Evolutionary conservation across 2,888 invertebrate species (phyloP).

Genomic region (Pristionchus entomophagus): DNA sequence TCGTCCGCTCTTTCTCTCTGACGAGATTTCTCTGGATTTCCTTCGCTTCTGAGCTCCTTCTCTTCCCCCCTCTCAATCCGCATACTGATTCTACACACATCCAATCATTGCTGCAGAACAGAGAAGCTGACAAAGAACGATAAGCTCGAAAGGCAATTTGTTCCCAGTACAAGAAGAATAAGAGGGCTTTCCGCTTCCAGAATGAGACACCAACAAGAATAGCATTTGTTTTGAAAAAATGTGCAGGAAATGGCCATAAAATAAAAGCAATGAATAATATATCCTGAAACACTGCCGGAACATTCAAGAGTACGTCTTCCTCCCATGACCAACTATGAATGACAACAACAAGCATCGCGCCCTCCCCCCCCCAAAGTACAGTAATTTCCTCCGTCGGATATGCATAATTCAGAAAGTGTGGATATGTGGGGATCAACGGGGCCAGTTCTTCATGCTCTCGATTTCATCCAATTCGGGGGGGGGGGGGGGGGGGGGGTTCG

Average conservation of each 20-base stretch:
- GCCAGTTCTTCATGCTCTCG: too few species aligned
- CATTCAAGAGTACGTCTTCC: neutral
- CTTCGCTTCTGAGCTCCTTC: neutral
- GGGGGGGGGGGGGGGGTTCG: too few species aligned
- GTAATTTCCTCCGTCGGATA: neutral
- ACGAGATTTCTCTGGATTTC: constrained; percentile 35
- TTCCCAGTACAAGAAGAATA: too few species aligned
- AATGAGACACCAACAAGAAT: too few species aligned
- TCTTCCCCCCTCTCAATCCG: constrained; percentile 11
- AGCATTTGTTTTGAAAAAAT: too few species aligned
- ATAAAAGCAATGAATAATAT: neutral
- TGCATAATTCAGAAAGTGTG: neutral
- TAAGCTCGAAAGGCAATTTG: too few species aligned
- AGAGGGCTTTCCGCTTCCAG: too few species aligned
- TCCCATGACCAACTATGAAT: too few species aligned
- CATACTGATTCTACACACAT: constrained; percentile 9
- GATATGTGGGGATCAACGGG: too few species aligned
- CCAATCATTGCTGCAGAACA: neutral
- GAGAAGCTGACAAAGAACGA: neutral
- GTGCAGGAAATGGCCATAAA: too few species aligned
- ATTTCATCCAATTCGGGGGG: too few species aligned
- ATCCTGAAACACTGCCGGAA: neutral
- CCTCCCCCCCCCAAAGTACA: neutral
- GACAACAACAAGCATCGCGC: too few species aligned
- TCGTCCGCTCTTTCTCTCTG: neutral